A percentile compares a stretch with the other conserved stretches of the same genome.
Conservation (phyloP, 2,113 vertebrate genomes). For the Casuarius casuarius region DNA sequence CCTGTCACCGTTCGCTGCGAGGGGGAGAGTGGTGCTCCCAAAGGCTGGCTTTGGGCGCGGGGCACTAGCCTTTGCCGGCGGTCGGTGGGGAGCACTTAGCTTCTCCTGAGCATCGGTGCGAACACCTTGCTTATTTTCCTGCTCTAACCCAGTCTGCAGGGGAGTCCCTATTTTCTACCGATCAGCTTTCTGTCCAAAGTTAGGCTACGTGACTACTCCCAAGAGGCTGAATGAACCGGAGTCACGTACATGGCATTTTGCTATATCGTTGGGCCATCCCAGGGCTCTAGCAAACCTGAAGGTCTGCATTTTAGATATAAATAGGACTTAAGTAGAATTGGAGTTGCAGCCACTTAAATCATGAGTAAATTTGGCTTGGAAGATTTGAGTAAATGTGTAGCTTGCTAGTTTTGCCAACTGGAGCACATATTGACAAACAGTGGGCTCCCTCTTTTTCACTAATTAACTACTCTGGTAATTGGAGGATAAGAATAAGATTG, state of each 20-base stretch:
- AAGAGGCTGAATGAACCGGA: background rate
- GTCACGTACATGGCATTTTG: background rate
- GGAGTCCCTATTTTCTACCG: background rate
- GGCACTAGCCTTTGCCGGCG: constrained; percentile 51
- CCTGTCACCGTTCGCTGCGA: background rate
- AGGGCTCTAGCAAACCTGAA: background rate
- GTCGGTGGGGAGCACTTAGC: constrained; percentile 32
- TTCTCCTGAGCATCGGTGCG: background rate
- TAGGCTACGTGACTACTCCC: background rate
- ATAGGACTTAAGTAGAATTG: background rate
- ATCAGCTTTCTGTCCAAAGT: background rate
- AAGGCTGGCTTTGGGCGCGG: background rate
- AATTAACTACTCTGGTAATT: constrained; percentile 62
- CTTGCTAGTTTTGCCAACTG: constrained; percentile 66
- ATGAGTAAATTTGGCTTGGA: constrained; percentile 47
- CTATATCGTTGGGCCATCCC: background rate
- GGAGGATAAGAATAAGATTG: constrained; percentile 57
- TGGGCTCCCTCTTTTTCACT: constrained; percentile 43
- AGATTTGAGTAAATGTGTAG: constrained; percentile 40
- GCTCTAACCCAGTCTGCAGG: constrained; percentile 37
- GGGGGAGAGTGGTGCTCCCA: background rate
- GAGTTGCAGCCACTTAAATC: constrained; percentile 45
- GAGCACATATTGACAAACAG: constrained; percentile 69
- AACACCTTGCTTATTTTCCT: constrained; percentile 40
- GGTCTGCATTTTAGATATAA: background rate